Conservation (phyloP, 2,797 vertebrate species). For the Otolemur crassicaudatus region DNA sequence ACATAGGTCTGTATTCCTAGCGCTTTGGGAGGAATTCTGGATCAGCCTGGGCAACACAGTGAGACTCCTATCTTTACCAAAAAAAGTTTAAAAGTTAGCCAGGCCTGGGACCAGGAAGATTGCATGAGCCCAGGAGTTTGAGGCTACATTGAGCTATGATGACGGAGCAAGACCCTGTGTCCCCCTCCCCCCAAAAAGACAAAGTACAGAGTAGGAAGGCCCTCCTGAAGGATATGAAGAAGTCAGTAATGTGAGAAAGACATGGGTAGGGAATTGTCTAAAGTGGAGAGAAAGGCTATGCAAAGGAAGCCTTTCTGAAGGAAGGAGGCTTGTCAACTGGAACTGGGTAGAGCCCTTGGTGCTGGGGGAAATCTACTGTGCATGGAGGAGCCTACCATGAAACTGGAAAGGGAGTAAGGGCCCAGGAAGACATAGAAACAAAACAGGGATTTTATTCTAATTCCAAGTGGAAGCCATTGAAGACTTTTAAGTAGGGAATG, state of each 20-base stretch:
- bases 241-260: background rate
- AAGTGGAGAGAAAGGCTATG: background rate
- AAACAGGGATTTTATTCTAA: slow-evolving; percentile 16
- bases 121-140: no score
- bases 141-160: no score
- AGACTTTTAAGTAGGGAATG: background rate
- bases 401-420: background rate
- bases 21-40: background rate
- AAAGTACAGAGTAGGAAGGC: background rate
- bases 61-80: background rate
- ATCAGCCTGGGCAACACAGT: background rate
- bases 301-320: background rate
- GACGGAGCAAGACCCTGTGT: no score
- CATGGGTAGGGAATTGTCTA: background rate
- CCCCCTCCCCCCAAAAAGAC: background rate
- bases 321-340: background rate
- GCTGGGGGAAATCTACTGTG: background rate
- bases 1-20: background rate
- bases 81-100: background rate
- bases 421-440: slow-evolving; percentile 4
- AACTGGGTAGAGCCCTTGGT: background rate
- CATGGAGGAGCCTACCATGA: background rate
- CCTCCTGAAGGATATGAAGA: background rate
- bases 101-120: no score
- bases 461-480: slow-evolving; percentile 23